Percentiles rank a stretch among this genome's conserved stretches.
phyloP scores from a whole-genome alignment of 2,888 invertebrate genomes.

The Drosophila anceps region DNA sequence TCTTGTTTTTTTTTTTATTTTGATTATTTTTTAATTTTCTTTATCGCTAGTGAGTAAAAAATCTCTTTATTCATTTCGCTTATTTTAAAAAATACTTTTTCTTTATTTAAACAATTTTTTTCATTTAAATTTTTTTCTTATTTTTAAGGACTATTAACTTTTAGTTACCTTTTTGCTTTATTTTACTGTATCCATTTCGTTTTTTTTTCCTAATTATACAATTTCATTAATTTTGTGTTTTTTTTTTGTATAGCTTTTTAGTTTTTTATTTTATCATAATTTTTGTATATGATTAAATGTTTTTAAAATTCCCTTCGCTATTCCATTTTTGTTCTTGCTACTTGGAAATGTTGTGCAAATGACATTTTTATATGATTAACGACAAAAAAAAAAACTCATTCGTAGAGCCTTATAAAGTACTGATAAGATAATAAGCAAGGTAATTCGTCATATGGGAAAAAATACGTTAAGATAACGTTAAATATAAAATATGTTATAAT shows the following conservation, averaged over 20 bases:
- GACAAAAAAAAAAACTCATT: not conserved
- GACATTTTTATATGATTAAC: not conserved
- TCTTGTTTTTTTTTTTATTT: no score
- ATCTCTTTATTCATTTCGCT: no score
- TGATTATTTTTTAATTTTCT: no score
- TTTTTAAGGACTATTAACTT: not conserved
- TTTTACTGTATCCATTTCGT: no score
- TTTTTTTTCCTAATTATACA: no score
- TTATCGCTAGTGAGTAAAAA: no score
- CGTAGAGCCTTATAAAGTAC: not conserved
- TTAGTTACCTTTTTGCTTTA: not conserved
- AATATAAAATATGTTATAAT: not conserved
- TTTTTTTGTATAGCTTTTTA: not conserved
- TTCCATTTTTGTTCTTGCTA: not conserved
- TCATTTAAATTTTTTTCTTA: no score
- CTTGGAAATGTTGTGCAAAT: not conserved
- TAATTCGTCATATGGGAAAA: not conserved
- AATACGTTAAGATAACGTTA: not conserved
- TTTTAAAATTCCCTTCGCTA: no score
- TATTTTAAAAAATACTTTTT: no score
- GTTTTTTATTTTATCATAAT: not conserved
- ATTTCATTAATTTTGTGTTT: no score
- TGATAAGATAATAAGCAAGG: slow-evolving; percentile 6
- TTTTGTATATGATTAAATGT: not conserved
- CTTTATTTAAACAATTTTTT: no score